Evolutionary conservation across 2,797 vertebrate species (phyloP), one percentile per base, ranked within the genome.

Genomic region (Astyanax mexicanus): DNA sequence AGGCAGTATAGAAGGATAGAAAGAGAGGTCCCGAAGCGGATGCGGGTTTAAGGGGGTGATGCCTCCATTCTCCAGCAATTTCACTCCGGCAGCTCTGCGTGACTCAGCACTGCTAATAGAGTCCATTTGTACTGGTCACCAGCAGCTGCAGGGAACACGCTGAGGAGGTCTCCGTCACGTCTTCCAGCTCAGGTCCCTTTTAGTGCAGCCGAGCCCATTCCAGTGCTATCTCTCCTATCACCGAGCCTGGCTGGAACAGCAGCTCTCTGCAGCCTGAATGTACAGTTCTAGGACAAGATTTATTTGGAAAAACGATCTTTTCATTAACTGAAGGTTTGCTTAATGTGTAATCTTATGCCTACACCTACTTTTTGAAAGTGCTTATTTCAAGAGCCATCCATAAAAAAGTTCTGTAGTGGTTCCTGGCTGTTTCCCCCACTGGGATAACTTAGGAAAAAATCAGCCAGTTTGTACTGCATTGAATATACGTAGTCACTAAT

Each of bases 41-140:
- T 47, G 52, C 66, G 27, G 54, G 69, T 75, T 69, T 55, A 60
- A 67, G 61, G 47, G 68, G 61, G 55, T 64, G 68, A 84, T 82
- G 84, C 85, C 87, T 85, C 89, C 86, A 86, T 90, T 90, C 87
- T 92, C 87, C 89, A 87, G 87, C 89, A 89, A 91, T 91, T 92
- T 92, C 90, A 90, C 54, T 92, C 92, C 90, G 88, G 89, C 86
- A 88, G 88, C 89, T 89, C 88, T 89, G 88, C 88, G 90, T 89
- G 88, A 90, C 92, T 89, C 82, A 90, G 91, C 91, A 90, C 90
- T 91, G 92, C 91, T 94, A 94, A 94, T 93, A 92, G 92, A 92
- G 91, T 90, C 92, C 93, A 92, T 94, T 93, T 92, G 91, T 93
- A 92, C 91, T 84, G 89, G 90, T 93, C 92, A 91, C 88, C 80